Evolutionary conservation across 2,797 vertebrate species (phyloP).

Genomic region (Bufotes viridis): DNA sequence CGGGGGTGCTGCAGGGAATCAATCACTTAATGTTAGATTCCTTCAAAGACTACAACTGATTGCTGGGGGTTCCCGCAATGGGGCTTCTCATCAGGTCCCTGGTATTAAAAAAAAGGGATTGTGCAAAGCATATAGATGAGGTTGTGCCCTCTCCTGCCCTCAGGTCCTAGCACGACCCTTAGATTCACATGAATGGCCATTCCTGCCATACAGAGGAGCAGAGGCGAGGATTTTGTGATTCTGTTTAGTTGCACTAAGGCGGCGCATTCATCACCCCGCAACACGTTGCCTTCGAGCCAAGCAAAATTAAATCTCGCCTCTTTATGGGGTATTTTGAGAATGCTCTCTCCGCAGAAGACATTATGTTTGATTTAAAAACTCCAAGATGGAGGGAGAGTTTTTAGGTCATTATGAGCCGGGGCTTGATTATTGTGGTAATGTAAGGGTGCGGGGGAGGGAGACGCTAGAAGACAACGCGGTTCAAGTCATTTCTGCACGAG

Average conservation of each 20-base stretch:
- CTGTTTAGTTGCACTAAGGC: conserved; percentile 16
- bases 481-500: background rate
- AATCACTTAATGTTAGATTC: too few relatives aligned
- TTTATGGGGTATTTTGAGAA: conserved; percentile 32
- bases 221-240: background rate
- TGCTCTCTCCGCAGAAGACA: conserved; percentile 14
- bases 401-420: conserved; percentile 10
- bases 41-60: too few relatives aligned
- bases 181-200: background rate
- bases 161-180: too few relatives aligned
- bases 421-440: conserved; percentile 12
- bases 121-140: too few relatives aligned
- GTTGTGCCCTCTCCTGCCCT: too few relatives aligned
- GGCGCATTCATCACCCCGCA: conserved; percentile 2
- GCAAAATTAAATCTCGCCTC: conserved; percentile 36
- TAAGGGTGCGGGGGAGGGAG: background rate
- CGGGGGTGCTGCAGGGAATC: too few relatives aligned
- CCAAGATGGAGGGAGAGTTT: conserved; percentile 15
- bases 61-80: too few relatives aligned
- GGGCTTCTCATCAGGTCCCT: too few relatives aligned
- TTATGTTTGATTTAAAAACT: conserved; percentile 50
- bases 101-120: too few relatives aligned
- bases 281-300: conserved; percentile 5
- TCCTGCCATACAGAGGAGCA: background rate
- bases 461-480: conserved; percentile 17